phyloP scores from a whole-genome alignment of 2,797 vertebrate species.

The Chaunax sp. region DNA sequence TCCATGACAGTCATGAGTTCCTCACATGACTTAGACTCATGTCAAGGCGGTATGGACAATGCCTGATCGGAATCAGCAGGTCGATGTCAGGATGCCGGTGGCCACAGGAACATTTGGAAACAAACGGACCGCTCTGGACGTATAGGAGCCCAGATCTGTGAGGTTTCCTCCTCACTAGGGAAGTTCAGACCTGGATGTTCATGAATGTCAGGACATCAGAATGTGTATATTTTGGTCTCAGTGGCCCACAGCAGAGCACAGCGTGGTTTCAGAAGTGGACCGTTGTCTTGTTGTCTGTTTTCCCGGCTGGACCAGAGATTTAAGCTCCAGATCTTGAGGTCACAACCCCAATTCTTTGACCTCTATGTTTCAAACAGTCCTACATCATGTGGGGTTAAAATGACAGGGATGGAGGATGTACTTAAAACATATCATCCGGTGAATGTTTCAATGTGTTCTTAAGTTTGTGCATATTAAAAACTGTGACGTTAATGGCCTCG shows the following conservation, averaged over 20 bases:
- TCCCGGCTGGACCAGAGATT: constrained; percentile 27
- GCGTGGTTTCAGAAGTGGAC: not conserved
- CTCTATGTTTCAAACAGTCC: no score
- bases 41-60: not conserved
- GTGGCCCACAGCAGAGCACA: not conserved
- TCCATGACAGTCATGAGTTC: constrained; percentile 16
- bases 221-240: no score
- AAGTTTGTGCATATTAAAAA: no score
- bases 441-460: no score
- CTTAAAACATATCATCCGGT: no score
- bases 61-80: constrained; percentile 16
- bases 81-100: not conserved
- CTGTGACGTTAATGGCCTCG: no score
- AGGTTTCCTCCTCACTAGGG: not conserved
- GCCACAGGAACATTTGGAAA: not conserved
- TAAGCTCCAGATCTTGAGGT: not conserved
- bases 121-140: not conserved
- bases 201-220: not conserved
- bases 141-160: not conserved
- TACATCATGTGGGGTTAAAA: no score
- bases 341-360: constrained; percentile 6
- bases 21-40: constrained; percentile 42
- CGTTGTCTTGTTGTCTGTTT: not conserved
- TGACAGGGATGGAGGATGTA: no score
- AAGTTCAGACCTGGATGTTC: not conserved